Conservation (phyloP, 1,140 invertebrate species). For the Drosophila baimaii region DNA sequence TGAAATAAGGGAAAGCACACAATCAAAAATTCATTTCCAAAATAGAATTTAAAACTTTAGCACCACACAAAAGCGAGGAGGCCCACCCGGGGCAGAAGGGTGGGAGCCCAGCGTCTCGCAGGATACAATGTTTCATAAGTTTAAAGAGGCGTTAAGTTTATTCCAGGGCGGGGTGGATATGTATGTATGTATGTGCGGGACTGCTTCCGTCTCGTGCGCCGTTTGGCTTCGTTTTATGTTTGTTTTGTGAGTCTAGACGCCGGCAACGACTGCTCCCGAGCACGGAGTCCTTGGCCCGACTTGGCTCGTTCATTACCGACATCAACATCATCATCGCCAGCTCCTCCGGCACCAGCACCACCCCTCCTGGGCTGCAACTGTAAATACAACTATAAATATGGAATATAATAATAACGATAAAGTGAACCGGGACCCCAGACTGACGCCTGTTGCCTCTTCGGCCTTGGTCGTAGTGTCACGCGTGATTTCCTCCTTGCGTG, state of each 20-base stretch:
- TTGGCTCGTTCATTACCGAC: conserved; percentile 75
- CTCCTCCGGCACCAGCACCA: too few relatives aligned
- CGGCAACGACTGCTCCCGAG: conserved; percentile 44
- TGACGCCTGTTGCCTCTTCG: conserved; percentile 31
- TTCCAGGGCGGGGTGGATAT: conserved; percentile 28
- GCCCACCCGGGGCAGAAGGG: neutral
- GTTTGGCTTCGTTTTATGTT: conserved; percentile 67
- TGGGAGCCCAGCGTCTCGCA: conserved; percentile 29
- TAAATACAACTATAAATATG: conserved; percentile 72
- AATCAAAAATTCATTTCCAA: conserved; percentile 54
- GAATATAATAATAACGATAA: conserved; percentile 63
- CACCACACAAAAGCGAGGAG: conserved; percentile 7
- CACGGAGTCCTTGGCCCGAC: conserved; percentile 43
- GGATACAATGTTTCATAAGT: conserved; percentile 74
- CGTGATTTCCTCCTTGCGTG: conserved; percentile 57
- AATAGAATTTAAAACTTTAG: conserved; percentile 52
- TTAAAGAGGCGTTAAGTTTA: conserved; percentile 81
- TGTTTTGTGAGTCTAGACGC: conserved; percentile 76
- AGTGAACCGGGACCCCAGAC: conserved; percentile 41
- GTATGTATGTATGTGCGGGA: neutral
- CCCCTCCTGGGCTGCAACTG: conserved; percentile 27
- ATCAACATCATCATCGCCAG: conserved; percentile 38
- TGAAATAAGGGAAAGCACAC: conserved; percentile 7
- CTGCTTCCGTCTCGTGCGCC: conserved; percentile 23
- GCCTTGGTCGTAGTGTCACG: conserved; percentile 52